Evolutionary conservation across 2,113 vertebrate species (phyloP).

Genomic region (Candoia aspera): DNA sequence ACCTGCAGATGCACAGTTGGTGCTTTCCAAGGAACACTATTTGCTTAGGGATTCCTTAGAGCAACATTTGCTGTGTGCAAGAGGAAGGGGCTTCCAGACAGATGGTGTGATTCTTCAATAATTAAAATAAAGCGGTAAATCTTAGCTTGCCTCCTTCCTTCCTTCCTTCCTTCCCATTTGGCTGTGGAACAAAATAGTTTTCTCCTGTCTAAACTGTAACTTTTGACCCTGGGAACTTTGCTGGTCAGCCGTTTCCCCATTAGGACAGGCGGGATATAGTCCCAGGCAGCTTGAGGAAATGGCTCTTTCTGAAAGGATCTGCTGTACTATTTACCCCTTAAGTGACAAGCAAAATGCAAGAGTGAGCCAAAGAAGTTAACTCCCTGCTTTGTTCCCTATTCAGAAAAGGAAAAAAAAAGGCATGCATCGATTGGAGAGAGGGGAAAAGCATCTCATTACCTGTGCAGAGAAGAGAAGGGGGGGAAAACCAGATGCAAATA

Average conservation of each 20-base stretch:
- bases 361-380: not conserved
- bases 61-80: not conserved
- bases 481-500: not conserved
- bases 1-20: not conserved
- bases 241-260: not conserved
- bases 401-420: no score
- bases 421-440: no score
- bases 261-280: not conserved
- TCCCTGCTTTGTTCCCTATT: not conserved
- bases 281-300: no score
- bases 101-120: not conserved
- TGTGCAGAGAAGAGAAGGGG: slow-evolving; percentile 10
- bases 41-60: not conserved
- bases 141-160: not conserved
- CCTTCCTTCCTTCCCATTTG: not conserved
- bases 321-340: not conserved
- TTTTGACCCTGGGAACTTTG: not conserved
- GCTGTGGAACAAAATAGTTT: not conserved
- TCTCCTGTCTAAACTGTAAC: not conserved
- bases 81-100: not conserved
- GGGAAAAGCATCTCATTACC: slow-evolving; percentile 58
- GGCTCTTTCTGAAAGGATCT: not conserved
- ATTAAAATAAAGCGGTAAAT: not conserved
- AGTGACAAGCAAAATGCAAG: not conserved
- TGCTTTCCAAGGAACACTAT: not conserved